Evolutionary conservation across 2,113 vertebrate species (phyloP), one percentile per base, ranked within the genome.

Genomic region (Sisor rabdophorus): DNA sequence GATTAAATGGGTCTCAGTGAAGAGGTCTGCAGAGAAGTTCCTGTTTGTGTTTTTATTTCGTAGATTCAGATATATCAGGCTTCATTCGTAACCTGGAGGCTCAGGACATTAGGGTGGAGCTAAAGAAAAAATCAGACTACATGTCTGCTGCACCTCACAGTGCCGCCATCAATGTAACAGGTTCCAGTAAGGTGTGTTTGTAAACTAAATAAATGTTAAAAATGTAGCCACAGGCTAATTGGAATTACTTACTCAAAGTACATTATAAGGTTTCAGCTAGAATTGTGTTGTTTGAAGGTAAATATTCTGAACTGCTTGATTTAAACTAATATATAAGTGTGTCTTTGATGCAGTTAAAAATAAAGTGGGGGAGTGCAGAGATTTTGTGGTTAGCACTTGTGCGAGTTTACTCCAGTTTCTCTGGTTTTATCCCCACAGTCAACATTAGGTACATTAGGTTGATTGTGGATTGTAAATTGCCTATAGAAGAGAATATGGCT

Each of bases 91-190:
- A 93, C 86, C 89, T 98, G 50, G 90, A 92, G 71, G 87, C 87
- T 75, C 94, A 94, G 89, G 88, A 92, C 83, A 86, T 99, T 68
- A 87, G 92, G 44, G 87, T 93, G 84, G 93, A 95, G 3, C 79
- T 96, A 87, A 92, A 92, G 91, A 95, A 88, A 48, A 91, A 92
- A 67, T 87, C 77, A 0, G 93, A 95, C 79, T 98, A 95, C 54
- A 89, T 96, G 72, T 89, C 93, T 0, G 90, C 84, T 2, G 94
- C 95, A 0, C 96, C 97, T 1, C 96, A 98, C 80, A 98, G 93
- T 3, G 95, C 95, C 0, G 96, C 92, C 81, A 87, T 99, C 73
- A 95, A 94, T 1, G 93, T 99, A 3, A 88, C 91, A 0, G 81
- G 86, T 19, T 89, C 93, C 79, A 92, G 84, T 79, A 93, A 95